Base-by-base conservation (phyloP, 2,797 vertebrate genomes). In the Phaenicophaeus curvirostris region DNA sequence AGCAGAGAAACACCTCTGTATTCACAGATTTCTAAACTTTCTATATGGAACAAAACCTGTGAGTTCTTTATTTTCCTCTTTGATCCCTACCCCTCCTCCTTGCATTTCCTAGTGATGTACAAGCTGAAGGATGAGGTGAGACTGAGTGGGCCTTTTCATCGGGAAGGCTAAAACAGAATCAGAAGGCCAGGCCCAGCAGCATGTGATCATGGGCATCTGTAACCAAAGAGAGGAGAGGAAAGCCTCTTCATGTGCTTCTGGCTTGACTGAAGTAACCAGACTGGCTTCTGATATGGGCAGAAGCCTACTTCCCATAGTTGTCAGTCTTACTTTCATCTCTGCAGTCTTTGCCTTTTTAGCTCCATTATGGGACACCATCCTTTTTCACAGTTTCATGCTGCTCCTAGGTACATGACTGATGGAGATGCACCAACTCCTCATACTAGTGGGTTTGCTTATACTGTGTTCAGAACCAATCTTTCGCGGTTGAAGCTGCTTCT, bases 11-110 rank as follows among this genome's bases (percentile, higher is more conserved):
- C 15, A 27, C 9, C 6, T 65, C 19, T 9, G 3, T 44, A 35
- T 55, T 51, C 18, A 30, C 46, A 55, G 25, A 30, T 66, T 71
- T 66, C 30, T 57, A 23, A 63, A 50, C 5, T 31, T 72, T 12
- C 6, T 31, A 6, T 21, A 72, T 13, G 16, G 15, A 90, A 7
- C 0, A 1, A 71, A 87, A 69, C 2, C 6, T 20, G 4, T 11
- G 35, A n/a, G 9, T 31, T 4, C 9, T 4, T 44, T 37, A 11
- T 76, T 80, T 69, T 46, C 20, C 4, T 15, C 18, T 71, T 74
- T 11, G 46, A n/a, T 93, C 13, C 2, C 20, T 57, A 42, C 7
- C 14, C 6, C 15, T 92, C 31, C 11, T 54, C 4, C 39, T 33
- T 69, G 19, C 13, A 14, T 11, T 69, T 66, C 19, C 61, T 61